phyloP scores from a whole-genome alignment of 1,140 invertebrate genomes.

The Hypothenemus hampei region DNA sequence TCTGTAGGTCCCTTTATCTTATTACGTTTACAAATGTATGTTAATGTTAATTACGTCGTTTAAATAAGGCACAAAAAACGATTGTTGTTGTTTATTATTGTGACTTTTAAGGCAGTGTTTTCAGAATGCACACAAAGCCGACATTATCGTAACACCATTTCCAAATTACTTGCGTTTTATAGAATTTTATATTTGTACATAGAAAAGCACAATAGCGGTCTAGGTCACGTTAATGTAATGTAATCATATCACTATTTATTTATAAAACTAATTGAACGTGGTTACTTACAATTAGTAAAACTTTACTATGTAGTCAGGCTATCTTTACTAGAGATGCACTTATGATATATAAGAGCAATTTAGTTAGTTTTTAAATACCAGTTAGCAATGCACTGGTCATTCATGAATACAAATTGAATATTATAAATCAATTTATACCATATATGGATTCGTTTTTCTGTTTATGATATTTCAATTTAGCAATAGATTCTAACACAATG shows the following conservation, averaged over 20 bases:
- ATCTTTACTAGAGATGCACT: too few relatives aligned
- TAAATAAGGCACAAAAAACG: neutral
- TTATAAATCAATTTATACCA: too few relatives aligned
- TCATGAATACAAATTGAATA: too few relatives aligned
- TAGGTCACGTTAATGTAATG: neutral
- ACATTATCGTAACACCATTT: neutral
- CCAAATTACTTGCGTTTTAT: neutral
- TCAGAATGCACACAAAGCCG: neutral
- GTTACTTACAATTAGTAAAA: too few relatives aligned
- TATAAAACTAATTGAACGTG: neutral
- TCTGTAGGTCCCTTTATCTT: slow-evolving; percentile 43
- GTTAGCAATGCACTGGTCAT: too few relatives aligned
- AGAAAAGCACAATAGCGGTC: neutral
- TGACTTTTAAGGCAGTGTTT: slow-evolving; percentile 3
- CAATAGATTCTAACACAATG: too few relatives aligned
- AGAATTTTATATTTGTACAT: too few relatives aligned
- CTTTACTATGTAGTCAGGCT: too few relatives aligned
- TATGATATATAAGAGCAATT: too few relatives aligned
- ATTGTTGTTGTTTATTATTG: neutral
- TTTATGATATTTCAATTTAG: too few relatives aligned
- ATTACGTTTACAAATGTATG: neutral
- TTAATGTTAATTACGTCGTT: neutral
- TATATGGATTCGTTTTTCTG: too few relatives aligned
- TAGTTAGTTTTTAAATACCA: too few relatives aligned
- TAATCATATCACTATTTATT: neutral